A percentile compares a stretch with the other conserved stretches of the same genome.
Evolutionary conservation across 2,113 vertebrate genomes (phyloP).

Genomic region (Eudyptes chrysolophus): DNA sequence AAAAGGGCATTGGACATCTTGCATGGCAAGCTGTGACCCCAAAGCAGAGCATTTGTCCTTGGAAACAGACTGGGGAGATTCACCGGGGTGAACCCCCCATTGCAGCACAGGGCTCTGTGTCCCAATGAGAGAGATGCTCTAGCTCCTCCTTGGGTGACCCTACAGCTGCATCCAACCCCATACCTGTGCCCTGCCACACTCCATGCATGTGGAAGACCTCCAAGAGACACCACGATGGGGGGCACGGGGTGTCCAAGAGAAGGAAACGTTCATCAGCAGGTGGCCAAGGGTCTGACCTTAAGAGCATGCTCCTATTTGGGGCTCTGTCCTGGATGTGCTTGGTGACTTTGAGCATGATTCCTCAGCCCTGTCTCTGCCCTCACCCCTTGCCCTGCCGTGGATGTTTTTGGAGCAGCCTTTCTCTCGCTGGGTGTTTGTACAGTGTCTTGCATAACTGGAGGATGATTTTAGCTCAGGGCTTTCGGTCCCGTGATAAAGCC

Average conservation of each 20-base stretch:
- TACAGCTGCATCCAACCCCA: neutral
- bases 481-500: neutral
- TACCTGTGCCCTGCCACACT: neutral
- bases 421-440: neutral
- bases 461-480: slow-evolving; percentile 17
- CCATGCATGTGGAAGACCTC: neutral
- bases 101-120: neutral
- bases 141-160: neutral
- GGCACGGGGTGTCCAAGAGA: neutral
- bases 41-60: neutral
- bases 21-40: neutral
- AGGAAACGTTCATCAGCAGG: neutral
- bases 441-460: neutral
- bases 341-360: neutral
- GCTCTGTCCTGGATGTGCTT: neutral
- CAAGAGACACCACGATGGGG: neutral
- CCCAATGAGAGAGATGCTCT: neutral
- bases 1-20: neutral
- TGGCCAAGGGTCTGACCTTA: neutral
- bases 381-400: neutral
- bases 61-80: neutral
- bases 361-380: neutral
- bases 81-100: accelerated
- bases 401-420: neutral
- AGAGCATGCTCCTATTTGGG: neutral